phyloP scores from a whole-genome alignment of 1,140 invertebrate genomes.

The Heliothis subflexa region DNA sequence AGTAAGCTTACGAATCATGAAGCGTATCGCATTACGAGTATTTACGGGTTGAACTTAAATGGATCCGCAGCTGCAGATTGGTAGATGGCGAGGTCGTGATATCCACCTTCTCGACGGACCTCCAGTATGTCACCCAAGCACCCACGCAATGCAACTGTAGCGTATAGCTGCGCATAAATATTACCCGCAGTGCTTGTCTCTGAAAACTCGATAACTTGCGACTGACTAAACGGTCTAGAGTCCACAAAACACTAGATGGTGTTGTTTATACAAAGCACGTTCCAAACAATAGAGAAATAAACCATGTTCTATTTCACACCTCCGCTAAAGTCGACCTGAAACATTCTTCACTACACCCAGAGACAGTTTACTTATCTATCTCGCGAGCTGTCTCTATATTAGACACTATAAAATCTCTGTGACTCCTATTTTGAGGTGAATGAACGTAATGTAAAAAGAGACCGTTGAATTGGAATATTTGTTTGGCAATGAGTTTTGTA shows the following conservation, averaged over 20 bases:
- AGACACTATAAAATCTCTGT: constrained; percentile 16
- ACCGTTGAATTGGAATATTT: constrained; percentile 56
- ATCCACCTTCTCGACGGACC: constrained; percentile 29
- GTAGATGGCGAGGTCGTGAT: constrained; percentile 47
- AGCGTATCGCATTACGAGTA: not conserved
- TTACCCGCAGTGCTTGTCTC: constrained; percentile 48
- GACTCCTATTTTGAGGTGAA: constrained; percentile 48
- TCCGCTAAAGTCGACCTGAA: constrained; percentile 58
- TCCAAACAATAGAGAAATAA: constrained; percentile 77
- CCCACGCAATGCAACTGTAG: constrained; percentile 60
- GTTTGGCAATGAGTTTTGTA: constrained; percentile 56
- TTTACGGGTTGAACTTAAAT: not conserved
- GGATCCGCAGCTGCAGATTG: constrained; percentile 6
- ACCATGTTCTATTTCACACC: constrained; percentile 68
- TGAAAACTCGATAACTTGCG: constrained; percentile 67
- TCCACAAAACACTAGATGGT: constrained; percentile 55
- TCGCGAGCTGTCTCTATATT: constrained; percentile 50
- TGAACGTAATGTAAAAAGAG: constrained; percentile 54
- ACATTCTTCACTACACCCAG: constrained; percentile 56
- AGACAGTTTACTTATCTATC: constrained; percentile 54
- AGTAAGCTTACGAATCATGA: not conserved
- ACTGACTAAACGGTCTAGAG: constrained; percentile 54
- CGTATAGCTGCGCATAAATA: constrained; percentile 55
- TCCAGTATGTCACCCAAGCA: constrained; percentile 49
- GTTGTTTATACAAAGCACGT: constrained; percentile 63